Conservation (phyloP, 2,888 invertebrate species). For the Callyntrura sp. region DNA sequence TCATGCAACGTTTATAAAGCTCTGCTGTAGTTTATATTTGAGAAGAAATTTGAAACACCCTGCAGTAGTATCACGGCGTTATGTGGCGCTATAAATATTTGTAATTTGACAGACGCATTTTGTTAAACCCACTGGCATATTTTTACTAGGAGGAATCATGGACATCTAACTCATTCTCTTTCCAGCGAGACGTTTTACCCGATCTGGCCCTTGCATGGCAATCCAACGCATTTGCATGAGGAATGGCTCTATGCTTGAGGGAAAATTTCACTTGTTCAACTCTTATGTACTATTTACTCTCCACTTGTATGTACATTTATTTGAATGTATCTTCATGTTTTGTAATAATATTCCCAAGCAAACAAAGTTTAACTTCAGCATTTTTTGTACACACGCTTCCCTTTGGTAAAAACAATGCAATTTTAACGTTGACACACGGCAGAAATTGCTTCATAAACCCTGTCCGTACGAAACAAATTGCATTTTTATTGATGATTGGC, state of each 20-base stretch:
- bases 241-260: background rate
- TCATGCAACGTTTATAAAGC: too few species aligned
- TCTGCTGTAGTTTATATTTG: background rate
- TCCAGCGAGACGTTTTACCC: background rate
- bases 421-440: too few species aligned
- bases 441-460: too few species aligned
- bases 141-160: background rate
- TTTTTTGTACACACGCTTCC: background rate
- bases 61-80: conserved; percentile 5
- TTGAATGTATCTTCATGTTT: background rate
- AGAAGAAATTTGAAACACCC: background rate
- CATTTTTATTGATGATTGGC: too few species aligned
- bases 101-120: conserved; percentile 35
- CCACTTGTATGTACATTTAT: background rate
- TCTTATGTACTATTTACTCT: background rate
- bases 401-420: background rate
- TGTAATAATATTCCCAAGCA: background rate
- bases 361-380: background rate
- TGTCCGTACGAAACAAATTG: too few species aligned
- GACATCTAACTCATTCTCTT: background rate
- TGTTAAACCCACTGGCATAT: background rate
- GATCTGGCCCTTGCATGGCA: background rate
- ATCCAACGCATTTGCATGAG: background rate
- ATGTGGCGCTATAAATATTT: conserved; percentile 28
- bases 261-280: background rate